phyloP scores from a whole-genome alignment of 2,113 vertebrate genomes.

The Heterochromis multidens region DNA sequence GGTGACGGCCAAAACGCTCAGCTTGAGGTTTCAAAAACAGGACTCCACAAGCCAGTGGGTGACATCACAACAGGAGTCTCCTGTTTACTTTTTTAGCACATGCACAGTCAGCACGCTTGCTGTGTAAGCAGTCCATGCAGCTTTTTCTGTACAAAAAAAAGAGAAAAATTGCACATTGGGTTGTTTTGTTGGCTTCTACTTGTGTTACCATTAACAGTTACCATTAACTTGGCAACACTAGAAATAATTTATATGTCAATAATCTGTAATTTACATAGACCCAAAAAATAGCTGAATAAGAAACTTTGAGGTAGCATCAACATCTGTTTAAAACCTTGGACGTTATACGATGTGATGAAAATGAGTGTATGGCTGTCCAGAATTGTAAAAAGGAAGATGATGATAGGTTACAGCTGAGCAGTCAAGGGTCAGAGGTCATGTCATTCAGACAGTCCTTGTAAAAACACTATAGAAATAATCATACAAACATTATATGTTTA shows the following conservation, averaged over 20 bases:
- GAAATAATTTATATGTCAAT: background rate
- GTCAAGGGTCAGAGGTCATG: background rate
- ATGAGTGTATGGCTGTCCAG: background rate
- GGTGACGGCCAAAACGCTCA: background rate
- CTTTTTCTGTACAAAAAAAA: too few relatives aligned
- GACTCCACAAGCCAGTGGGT: too few relatives aligned
- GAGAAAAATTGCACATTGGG: too few relatives aligned
- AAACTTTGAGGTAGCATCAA: rapidly evolving
- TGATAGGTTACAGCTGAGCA: background rate
- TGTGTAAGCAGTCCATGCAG: too few relatives aligned
- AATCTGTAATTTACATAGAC: background rate
- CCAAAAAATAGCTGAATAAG: background rate
- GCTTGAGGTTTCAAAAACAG: background rate
- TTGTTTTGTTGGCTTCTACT: too few relatives aligned
- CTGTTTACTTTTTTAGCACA: too few relatives aligned
- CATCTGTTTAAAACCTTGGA: background rate
- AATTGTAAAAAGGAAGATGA: background rate
- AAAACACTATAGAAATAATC: background rate
- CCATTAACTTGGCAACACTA: too few relatives aligned
- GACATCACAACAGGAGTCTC: too few relatives aligned
- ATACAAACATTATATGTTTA: background rate
- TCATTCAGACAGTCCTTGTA: background rate
- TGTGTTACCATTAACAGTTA: too few relatives aligned
- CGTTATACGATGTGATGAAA: rapidly evolving
- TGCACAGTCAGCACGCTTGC: too few relatives aligned